These are phyloP conservation scores for Chionomys nivalis DNA, from an alignment of 2,113 vertebrate species.

Conservation along the genomic window DNA sequence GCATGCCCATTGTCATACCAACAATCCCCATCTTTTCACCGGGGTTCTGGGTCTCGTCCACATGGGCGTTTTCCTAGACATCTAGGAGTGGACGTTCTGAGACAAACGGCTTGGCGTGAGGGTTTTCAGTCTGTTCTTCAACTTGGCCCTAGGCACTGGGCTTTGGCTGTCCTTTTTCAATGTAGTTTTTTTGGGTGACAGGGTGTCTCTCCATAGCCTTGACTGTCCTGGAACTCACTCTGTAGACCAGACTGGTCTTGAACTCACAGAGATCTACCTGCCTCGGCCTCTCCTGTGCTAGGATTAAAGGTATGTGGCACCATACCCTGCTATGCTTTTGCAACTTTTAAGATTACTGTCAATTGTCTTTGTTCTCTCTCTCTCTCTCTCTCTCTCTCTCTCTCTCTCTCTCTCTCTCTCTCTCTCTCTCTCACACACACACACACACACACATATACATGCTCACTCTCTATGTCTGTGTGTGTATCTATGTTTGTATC, in stretches of 20 bases:
- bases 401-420: too few relatives aligned
- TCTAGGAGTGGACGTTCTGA: background rate
- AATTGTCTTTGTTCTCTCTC: background rate
- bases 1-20: fast-evolving
- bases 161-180: background rate
- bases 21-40: background rate
- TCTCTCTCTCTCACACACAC: too few relatives aligned
- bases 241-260: background rate
- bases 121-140: background rate
- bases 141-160: background rate
- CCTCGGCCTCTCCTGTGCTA: background rate
- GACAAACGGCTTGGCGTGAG: background rate
- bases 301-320: background rate
- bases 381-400: too few relatives aligned
- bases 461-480: background rate
- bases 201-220: background rate
- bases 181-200: background rate
- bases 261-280: background rate
- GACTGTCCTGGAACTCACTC: background rate
- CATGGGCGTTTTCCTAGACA: background rate
- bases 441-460: too few relatives aligned
- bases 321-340: background rate
- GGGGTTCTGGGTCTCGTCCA: background rate
- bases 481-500: background rate
- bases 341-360: background rate